Base-by-base conservation (phyloP, 1,140 invertebrate species). In the Pomacea maculata region DNA sequence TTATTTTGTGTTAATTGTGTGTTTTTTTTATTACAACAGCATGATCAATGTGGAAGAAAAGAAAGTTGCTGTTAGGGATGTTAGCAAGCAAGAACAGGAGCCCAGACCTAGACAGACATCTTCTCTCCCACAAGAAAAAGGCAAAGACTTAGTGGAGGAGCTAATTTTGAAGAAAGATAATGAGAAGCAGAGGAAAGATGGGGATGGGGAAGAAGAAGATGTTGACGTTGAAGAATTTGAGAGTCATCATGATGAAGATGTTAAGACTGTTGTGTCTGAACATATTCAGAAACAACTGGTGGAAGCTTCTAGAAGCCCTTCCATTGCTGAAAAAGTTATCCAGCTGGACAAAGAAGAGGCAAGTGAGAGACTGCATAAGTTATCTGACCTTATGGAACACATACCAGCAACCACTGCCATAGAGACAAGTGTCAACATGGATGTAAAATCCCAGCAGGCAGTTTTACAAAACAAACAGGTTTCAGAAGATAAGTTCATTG, bases 131-230 rank as follows among this genome's bases (percentile, higher is more conserved):
- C 71, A 84, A 72, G 82, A 83, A 57, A 52, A 57, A 14, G 79
- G 73, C 19, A 61, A 75, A 14, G 29, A 80, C 17, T 45, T 29
- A 19, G 19, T 9, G 19, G 70, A 80, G 21, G 54, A 78, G 9
- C 76, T 25, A 64, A 67, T 29, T 11, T 72, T 70, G 63, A 80
- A 83, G 61, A 79, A 78, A 57, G 75, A 75, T 64, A 65, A 82
- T 80, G 83, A 34, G 73, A 52, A 80, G 17, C 57, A 82, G 8
- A 68, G 80, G 11, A 80, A 81, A 70, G 73, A 77, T 19, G 68
- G 73, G 2, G 79, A 81, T 72, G 80, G 80, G 54, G 79, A 86
- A 61, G 83, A 83, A 19, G 83, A 85, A 64, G 81, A 86, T 25
- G 77, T 84, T 17, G 63, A 68, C 55, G 82, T 85, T 19, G 85